phyloP scores from a whole-genome alignment of 2,797 vertebrate genomes.

The Synanceia verrucosa region DNA sequence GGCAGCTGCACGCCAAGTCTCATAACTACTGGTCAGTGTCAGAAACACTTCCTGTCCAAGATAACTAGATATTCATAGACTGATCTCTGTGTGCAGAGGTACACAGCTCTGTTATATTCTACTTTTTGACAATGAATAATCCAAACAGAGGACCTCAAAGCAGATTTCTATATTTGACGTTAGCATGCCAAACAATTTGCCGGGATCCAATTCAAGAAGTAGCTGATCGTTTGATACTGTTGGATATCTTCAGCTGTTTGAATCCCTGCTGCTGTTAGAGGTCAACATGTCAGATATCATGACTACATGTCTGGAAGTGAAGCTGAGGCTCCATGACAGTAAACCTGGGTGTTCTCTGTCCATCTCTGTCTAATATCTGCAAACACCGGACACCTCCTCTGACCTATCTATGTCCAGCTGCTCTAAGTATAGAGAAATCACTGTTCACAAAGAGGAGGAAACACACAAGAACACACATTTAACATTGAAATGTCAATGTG shows the following conservation, averaged over 20 bases:
- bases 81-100: slow-evolving; percentile 1
- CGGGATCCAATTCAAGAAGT: not conserved
- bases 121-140: not conserved
- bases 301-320: slow-evolving; percentile 21
- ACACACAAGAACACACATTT: not conserved
- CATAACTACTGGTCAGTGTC: slow-evolving; percentile 35
- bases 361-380: slow-evolving; percentile 33
- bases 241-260: not conserved
- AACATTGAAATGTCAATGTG: no score
- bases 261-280: slow-evolving; percentile 3
- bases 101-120: not conserved
- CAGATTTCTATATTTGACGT: not conserved
- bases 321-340: slow-evolving; percentile 9
- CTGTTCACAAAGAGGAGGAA: slow-evolving; percentile 3
- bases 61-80: slow-evolving; percentile 39
- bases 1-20: slow-evolving; percentile 38
- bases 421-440: slow-evolving; percentile 4
- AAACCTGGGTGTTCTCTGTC: slow-evolving; percentile 16
- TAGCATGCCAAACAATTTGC: not conserved
- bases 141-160: not conserved
- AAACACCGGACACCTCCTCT: slow-evolving; percentile 41
- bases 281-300: slow-evolving; percentile 13
- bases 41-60: slow-evolving; percentile 34
- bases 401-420: slow-evolving; percentile 38
- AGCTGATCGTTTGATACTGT: not conserved